Conservation (phyloP, 1,140 invertebrate species). For the Saccostrea cuccullata region DNA sequence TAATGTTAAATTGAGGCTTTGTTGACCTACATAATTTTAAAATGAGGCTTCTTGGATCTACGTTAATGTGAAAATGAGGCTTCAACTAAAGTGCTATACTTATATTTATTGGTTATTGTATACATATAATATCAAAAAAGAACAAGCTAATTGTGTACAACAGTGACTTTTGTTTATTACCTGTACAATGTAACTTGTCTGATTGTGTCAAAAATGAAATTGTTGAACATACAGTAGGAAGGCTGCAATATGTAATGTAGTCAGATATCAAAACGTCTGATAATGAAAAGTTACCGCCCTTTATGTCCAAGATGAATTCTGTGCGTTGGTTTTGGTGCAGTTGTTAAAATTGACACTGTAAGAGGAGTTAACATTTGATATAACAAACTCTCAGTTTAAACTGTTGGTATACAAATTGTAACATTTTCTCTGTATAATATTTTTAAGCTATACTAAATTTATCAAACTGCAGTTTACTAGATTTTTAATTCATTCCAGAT, state of each 20-base stretch:
- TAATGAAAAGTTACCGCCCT: too few relatives aligned
- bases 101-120: slow-evolving; percentile 17
- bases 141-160: neutral
- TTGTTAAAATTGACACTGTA: too few relatives aligned
- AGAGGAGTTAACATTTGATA: too few relatives aligned
- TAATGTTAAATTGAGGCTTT: too few relatives aligned
- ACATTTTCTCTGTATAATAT: neutral
- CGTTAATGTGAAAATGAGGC: neutral
- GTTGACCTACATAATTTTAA: too few relatives aligned
- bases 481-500: slow-evolving; percentile 29
- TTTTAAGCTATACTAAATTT: neutral
- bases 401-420: too few relatives aligned
- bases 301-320: too few relatives aligned
- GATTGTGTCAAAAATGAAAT: neutral
- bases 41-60: too few relatives aligned
- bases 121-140: neutral
- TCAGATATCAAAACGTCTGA: too few relatives aligned
- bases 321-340: too few relatives aligned
- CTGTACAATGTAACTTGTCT: neutral
- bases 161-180: neutral
- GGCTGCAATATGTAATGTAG: too few relatives aligned
- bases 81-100: slow-evolving; percentile 25
- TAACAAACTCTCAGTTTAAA: too few relatives aligned
- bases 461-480: neutral
- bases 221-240: neutral